Base-by-base conservation (phyloP, 2,888 invertebrate species). In the Parnassius glacialis region DNA sequence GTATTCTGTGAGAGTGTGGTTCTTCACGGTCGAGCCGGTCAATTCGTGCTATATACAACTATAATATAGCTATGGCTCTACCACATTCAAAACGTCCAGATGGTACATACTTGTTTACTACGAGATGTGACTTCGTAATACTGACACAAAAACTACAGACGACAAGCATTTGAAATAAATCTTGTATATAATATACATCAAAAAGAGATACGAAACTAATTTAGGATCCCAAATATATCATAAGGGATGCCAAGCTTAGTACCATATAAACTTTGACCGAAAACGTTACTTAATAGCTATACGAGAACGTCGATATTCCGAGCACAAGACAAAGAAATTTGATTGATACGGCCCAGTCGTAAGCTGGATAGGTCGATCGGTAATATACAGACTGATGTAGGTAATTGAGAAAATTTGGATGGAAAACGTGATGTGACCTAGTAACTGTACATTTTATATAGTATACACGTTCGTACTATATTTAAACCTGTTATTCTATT, bases 351-450 rank as follows among this genome's bases (percentile, higher is more conserved):
- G 13, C 48, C 13, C 9, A 48, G 48, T 48, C 12, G 2, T 48
- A 13, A 13, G 9, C 13, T 48, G 7, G 48, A n/a, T 13, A 48
- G 48, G 13, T 5, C 34, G 34, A 3, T 47, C 7, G n/a, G 47
- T 13, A 48, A 48, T 13, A 48, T 13, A n/a, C 12, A 48, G 48
- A 48, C 48, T 13, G n/a, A 48, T 13, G 13, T 48, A 13, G 48
- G 48, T 48, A 48, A 48, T 48, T 48, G 48, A 48, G 48, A 48
- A 48, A 48, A 48, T 48, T 48, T 13, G 13, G 48, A n/a, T 13
- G 16, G 13, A 45, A 45, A 10, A 48, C 48, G 9, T 16, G 13
- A 48, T 13, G 9, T 48, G 12, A 13, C 47, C 13, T 13, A 48
- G 16, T 13, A 48, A 48, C 47, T 10, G 16, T n/a, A 48, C 48